These are phyloP conservation scores for Leptinotarsa texana DNA, from an alignment of 1,140 invertebrate species.

Conservation along the genomic window DNA sequence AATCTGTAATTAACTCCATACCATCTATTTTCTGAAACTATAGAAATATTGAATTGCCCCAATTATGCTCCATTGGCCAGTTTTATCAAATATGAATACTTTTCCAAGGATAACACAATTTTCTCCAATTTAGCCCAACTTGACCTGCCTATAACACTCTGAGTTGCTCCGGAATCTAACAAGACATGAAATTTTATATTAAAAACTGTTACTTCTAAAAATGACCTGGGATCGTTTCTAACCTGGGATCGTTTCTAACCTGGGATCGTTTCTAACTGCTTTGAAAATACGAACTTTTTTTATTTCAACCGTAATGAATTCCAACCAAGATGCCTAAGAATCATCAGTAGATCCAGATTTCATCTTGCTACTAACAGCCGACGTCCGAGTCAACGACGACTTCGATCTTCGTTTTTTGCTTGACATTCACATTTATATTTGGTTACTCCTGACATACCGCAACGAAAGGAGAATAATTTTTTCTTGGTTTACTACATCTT, in stretches of 20 bases:
- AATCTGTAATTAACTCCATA: too few species aligned
- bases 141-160: not conserved
- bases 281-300: slow-evolving; percentile 11
- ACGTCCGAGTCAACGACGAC: slow-evolving; percentile 9
- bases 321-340: slow-evolving; percentile 8
- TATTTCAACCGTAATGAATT: not conserved
- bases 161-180: slow-evolving; percentile 21
- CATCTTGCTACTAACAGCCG: not conserved
- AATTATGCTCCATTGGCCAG: slow-evolving; percentile 9
- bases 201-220: slow-evolving; percentile 10
- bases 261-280: not conserved
- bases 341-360: not conserved
- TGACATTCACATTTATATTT: too few species aligned
- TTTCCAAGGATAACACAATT: not conserved
- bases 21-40: too few species aligned
- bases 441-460: not conserved
- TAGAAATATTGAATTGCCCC: too few species aligned
- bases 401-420: not conserved
- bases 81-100: not conserved
- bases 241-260: not conserved
- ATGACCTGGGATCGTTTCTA: slow-evolving; percentile 6
- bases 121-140: not conserved
- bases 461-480: not conserved
- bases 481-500: not conserved
- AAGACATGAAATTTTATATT: not conserved